These are phyloP conservation scores for Gallinago stenura DNA, from an alignment of 2,797 vertebrate genomes.

Conservation along the genomic window DNA sequence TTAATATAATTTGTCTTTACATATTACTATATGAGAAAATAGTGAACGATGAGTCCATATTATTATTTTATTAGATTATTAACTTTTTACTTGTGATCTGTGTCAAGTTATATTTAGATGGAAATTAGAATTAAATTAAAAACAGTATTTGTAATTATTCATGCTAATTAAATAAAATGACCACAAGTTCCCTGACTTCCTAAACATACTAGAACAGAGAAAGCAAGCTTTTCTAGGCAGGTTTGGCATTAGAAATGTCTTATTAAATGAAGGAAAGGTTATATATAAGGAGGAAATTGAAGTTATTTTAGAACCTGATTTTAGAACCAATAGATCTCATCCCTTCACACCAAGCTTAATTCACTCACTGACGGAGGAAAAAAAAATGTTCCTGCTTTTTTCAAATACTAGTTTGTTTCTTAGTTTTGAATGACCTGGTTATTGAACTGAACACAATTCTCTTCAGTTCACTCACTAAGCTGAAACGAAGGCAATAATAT, in stretches of 20 bases:
- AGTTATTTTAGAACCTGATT: background rate
- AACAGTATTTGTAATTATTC: constrained; percentile 61
- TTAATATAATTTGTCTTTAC: constrained; percentile 65
- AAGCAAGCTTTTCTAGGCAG: background rate
- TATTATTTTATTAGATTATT: constrained; percentile 62
- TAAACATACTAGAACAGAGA: background rate
- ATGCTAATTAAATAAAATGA: constrained; percentile 64
- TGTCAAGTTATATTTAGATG: constrained; percentile 62
- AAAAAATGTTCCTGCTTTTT: constrained; percentile 41
- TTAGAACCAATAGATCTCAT: constrained; percentile 4
- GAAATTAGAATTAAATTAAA: constrained; percentile 67
- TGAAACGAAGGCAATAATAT: background rate
- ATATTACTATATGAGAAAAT: constrained; percentile 32
- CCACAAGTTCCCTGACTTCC: constrained; percentile 23
- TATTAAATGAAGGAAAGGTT: background rate
- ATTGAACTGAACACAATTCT: constrained; percentile 26
- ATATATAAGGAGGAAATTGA: background rate
- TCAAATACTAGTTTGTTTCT: constrained; percentile 38
- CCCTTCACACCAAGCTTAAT: constrained; percentile 8
- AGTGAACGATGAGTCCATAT: constrained; percentile 44
- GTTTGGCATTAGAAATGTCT: background rate
- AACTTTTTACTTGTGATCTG: constrained; percentile 55
- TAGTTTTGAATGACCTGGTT: constrained; percentile 28
- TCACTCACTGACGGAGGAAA: constrained; percentile 6
- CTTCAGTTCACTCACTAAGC: background rate